A percentile compares a stretch with the other conserved stretches of the same genome.
phyloP scores from a whole-genome alignment of 2,888 invertebrate species.

The Metalampra italica region DNA sequence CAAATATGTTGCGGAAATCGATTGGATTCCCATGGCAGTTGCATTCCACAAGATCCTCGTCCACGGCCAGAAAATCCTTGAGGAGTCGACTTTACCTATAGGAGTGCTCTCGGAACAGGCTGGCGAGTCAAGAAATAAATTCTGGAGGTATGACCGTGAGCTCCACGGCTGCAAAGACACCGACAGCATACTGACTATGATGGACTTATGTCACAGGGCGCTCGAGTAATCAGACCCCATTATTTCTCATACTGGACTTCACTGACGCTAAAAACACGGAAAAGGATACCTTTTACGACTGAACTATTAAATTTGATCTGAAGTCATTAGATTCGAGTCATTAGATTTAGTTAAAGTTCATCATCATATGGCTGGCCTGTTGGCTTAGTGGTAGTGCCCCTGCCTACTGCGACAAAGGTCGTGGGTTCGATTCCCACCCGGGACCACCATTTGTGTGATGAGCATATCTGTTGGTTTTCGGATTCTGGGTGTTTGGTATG shows the following conservation, averaged over 20 bases:
- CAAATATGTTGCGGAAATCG: constrained; percentile 20
- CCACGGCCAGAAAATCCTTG: background rate
- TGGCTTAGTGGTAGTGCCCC: too few relatives aligned
- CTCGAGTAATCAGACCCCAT: constrained; percentile 11
- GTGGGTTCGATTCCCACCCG: too few relatives aligned
- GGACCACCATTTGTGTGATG: too few relatives aligned
- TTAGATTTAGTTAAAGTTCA: too few relatives aligned
- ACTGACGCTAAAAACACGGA: background rate
- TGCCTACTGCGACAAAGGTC: too few relatives aligned
- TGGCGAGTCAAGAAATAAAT: constrained; percentile 1
- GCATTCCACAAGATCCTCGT: background rate
- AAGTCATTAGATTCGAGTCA: too few relatives aligned
- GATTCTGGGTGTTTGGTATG: too few relatives aligned
- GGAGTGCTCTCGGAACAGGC: constrained; percentile 1
- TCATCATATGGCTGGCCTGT: too few relatives aligned
- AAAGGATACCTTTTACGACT: background rate
- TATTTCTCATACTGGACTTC: background rate
- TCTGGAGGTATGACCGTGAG: constrained; percentile 9
- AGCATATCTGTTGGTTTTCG: too few relatives aligned
- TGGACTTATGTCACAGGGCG: constrained; percentile 10
- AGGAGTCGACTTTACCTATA: constrained; percentile 14
- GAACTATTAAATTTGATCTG: too few relatives aligned
- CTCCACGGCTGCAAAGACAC: constrained; percentile 8
- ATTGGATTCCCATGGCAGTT: constrained; percentile 11
- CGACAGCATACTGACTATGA: constrained; percentile 2